Conservation (phyloP, 92 coral and sea anemone genomes). For the Porites cylindrica region DNA sequence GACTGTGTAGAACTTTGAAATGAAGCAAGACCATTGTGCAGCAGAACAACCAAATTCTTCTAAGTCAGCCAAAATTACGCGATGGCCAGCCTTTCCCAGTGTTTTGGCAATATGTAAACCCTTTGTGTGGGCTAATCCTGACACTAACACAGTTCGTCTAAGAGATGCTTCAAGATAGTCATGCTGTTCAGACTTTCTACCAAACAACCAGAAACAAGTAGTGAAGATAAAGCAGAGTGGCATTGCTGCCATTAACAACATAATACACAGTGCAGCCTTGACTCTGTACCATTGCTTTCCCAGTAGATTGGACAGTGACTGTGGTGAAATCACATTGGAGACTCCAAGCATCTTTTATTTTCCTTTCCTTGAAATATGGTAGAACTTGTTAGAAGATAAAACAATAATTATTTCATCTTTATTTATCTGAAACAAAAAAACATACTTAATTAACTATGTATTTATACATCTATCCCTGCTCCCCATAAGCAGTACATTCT, state of each 20-base stretch:
- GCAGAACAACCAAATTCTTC: slow-evolving; percentile 57
- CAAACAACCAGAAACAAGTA: slow-evolving; percentile 25
- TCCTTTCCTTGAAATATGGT: neutral
- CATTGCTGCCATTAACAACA: neutral
- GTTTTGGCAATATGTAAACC: slow-evolving; percentile 47
- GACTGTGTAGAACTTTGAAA: slow-evolving; percentile 45
- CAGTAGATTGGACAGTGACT: neutral
- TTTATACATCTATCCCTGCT: too few species aligned
- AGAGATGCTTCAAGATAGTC: slow-evolving; percentile 5
- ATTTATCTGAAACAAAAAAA: too few species aligned
- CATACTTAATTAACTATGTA: too few species aligned
- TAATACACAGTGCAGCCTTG: slow-evolving; percentile 15
- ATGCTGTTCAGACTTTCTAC: neutral
- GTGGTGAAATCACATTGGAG: neutral
- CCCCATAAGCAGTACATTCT: too few species aligned
- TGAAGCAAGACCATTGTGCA: slow-evolving; percentile 54
- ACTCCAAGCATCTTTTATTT: neutral
- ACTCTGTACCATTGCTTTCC: slow-evolving; percentile 32
- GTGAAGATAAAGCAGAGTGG: slow-evolving; percentile 32
- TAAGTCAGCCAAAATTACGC: slow-evolving; percentile 49
- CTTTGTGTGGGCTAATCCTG: slow-evolving; percentile 50
- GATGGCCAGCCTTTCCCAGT: slow-evolving; percentile 64
- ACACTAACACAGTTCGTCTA: slow-evolving; percentile 54
- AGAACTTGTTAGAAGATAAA: neutral
- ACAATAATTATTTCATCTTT: neutral